phyloP scores from a whole-genome alignment of 2,797 vertebrate species.

The Borostomias antarcticus region DNA sequence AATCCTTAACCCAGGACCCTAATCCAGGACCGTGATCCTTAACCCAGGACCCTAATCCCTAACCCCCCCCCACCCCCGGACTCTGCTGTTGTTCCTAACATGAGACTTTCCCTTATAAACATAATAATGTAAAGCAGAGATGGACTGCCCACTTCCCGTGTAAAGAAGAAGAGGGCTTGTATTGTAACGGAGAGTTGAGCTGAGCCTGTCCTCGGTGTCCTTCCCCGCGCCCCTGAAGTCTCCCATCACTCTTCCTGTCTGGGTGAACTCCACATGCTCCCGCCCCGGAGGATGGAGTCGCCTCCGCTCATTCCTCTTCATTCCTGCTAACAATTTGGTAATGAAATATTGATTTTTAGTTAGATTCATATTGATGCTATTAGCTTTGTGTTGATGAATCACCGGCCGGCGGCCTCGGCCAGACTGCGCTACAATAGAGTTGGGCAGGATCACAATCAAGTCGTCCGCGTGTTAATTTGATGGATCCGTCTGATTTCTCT shows the following conservation, averaged over 20 bases:
- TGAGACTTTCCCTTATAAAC: no score
- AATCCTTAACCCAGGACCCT: no score
- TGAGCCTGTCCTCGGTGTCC: slow-evolving; percentile 90
- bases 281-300: slow-evolving; percentile 86
- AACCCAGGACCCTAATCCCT: no score
- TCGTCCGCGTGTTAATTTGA: slow-evolving; percentile 99
- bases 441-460: slow-evolving; percentile 91
- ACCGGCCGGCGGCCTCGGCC: slow-evolving; percentile 74
- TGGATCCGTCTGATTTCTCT: slow-evolving; percentile 88
- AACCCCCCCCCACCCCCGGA: no score
- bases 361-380: slow-evolving; percentile 99
- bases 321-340: slow-evolving; percentile 99
- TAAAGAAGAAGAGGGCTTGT: neutral
- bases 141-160: no score
- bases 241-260: slow-evolving; percentile 91
- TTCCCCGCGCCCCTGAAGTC: slow-evolving; percentile 83
- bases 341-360: slow-evolving; percentile 99
- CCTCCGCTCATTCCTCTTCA: slow-evolving; percentile 96
- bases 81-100: no score
- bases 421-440: slow-evolving; percentile 68
- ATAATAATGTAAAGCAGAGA: no score
- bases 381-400: slow-evolving; percentile 99
- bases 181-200: neutral
- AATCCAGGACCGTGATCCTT: no score
- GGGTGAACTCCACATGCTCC: slow-evolving; percentile 99